Base-by-base conservation (phyloP, 2,888 invertebrate genomes). In the Allygus modestus region DNA sequence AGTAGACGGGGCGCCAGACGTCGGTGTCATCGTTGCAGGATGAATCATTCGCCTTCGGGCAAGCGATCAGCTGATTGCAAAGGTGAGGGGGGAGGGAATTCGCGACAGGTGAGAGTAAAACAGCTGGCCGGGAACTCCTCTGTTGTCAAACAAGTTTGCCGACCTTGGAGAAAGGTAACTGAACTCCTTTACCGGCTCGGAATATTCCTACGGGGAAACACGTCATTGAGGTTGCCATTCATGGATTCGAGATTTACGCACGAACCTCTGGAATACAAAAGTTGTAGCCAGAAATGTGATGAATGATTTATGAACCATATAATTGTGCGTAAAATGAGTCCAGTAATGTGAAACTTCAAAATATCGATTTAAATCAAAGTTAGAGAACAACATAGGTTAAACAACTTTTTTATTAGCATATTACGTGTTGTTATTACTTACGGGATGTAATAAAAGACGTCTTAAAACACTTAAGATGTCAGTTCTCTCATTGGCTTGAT, bases 61-160 rank as follows among this genome's bases (percentile, higher is more conserved):
- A 65, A 26, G 65, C 5, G 65, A 65, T 28, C 65, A 65, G 65
- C 26, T 65, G 65, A 23, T 23, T 23, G 11, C 15, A 17, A 17
- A 15, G 37, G 37, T 4, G 37, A 11, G 37, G 46, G 46, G 46
- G 46, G 58, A 12, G 58, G 23, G 58, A 23, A 58, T 58, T 7
- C 9, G 58, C 20, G 58, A 23, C 58, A 58, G 58, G 58, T 58
- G 58, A 58, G 58, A 58, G 58, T 23, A 7, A 15, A 23, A 20
- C 58, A 58, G 58, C 58, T 58, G 58, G 15, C 9, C 31, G 65
- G 28, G 65, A 31, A 31, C 1, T 15, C 31, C 65, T 28, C 0
- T 65, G 65, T 65, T 65, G 65, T 65, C 65, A 65, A 65, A 65
- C 65, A 65, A 65, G 31, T 31, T 65, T 28, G 65, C 65, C 65